These are phyloP conservation scores for Lordiphosa stackelbergi DNA, from an alignment of 1,140 invertebrate genomes.

Conservation along the genomic window DNA sequence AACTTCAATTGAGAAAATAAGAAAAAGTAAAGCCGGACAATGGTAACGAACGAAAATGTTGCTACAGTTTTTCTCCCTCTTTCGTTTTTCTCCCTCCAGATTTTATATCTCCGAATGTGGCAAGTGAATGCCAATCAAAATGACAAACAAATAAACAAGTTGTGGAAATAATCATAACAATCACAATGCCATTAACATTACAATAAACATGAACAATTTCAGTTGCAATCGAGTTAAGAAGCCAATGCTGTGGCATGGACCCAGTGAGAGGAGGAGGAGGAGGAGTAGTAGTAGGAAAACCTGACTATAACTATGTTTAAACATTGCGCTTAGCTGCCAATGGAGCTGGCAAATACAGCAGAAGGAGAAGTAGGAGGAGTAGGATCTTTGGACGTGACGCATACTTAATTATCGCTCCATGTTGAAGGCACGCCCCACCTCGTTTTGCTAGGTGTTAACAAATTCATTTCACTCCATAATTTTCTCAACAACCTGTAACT, in stretches of 20 bases:
- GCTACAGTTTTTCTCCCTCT: constrained; percentile 38
- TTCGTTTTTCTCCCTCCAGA: constrained; percentile 7
- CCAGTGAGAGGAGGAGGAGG: not conserved
- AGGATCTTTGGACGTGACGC: constrained; percentile 43
- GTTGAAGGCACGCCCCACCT: constrained; percentile 47
- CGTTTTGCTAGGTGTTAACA: constrained; percentile 65
- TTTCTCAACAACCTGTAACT: constrained; percentile 57
- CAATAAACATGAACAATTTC: constrained; percentile 45
- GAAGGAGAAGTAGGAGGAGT: constrained; percentile 1
- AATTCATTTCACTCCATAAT: constrained; percentile 73
- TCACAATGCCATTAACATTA: constrained; percentile 60
- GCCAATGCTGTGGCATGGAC: constrained; percentile 29
- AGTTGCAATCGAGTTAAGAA: constrained; percentile 48
- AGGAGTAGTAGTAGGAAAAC: constrained; percentile 4
- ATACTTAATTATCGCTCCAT: constrained; percentile 58
- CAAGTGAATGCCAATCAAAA: constrained; percentile 73
- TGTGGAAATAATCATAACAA: constrained; percentile 54
- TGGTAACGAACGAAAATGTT: constrained; percentile 27
- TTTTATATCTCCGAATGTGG: constrained; percentile 54
- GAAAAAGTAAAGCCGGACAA: constrained; percentile 18
- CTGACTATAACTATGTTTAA: constrained; percentile 56
- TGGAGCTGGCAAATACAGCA: constrained; percentile 45
- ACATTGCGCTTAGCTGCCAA: constrained; percentile 59
- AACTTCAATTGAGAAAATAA: constrained; percentile 33
- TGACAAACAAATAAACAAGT: constrained; percentile 56